A percentile compares a stretch with the other conserved stretches of the same genome.
Evolutionary conservation across 2,113 vertebrate species (phyloP).

Genomic region (Nannobrachium achirus): DNA sequence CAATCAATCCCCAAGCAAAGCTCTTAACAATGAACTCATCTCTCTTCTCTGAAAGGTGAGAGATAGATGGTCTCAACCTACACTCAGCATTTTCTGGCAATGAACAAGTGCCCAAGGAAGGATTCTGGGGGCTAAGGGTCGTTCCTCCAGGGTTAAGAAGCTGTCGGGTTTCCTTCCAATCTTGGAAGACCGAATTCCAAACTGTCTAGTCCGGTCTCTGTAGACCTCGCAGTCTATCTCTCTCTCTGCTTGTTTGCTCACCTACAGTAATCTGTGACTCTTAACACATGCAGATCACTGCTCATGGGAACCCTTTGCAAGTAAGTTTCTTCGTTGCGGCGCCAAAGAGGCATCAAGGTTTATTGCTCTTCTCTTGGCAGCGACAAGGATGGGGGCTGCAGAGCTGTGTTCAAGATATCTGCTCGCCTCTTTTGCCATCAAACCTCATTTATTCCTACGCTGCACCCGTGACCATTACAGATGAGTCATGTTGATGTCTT

Average conservation of each 20-base stretch:
- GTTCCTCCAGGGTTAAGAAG: conserved; percentile 36
- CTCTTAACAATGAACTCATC: conserved; percentile 49
- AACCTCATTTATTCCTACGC: conserved; percentile 29
- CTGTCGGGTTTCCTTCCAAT: conserved; percentile 57
- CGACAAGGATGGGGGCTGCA: conserved; percentile 23
- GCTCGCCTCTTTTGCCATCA: conserved; percentile 27
- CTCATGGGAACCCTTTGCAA: conserved; percentile 53
- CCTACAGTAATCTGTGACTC: conserved; percentile 30
- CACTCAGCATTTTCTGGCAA: conserved; percentile 32
- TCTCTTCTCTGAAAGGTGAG: conserved; percentile 54
- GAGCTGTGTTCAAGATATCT: conserved; percentile 24
- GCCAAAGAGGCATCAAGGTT: conserved; percentile 68
- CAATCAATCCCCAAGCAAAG: conserved; percentile 39
- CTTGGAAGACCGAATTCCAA: conserved; percentile 60
- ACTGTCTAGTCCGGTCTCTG: conserved; percentile 53
- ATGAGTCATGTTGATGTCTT: conserved; percentile 34
- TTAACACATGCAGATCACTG: conserved; percentile 38
- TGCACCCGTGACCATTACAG: conserved; percentile 30
- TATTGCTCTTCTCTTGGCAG: conserved; percentile 59
- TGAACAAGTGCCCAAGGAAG: conserved; percentile 18
- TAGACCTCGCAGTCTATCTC: conserved; percentile 43
- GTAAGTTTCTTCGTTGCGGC: conserved; percentile 48
- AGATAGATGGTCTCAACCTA: conserved; percentile 31
- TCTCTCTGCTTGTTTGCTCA: conserved; percentile 31
- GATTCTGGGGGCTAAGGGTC: conserved; percentile 30